Conservation (phyloP, 2,888 invertebrate species). For the Alentia gelatinosa region DNA sequence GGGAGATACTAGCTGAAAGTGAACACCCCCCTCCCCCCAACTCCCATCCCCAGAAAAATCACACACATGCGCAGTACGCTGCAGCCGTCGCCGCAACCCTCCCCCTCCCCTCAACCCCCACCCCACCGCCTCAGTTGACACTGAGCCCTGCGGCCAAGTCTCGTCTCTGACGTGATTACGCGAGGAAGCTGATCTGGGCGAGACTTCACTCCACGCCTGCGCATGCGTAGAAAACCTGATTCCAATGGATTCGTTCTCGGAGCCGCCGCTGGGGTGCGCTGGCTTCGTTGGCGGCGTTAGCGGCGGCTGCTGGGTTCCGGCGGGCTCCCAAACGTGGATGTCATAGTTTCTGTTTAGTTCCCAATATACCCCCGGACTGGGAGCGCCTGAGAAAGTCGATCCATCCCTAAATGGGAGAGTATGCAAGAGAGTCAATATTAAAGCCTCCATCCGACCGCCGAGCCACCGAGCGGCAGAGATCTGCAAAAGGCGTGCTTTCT, state of each 20-base stretch:
- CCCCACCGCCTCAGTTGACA: background rate
- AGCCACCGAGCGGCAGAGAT: background rate
- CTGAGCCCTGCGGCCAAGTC: background rate
- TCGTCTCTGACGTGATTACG: background rate
- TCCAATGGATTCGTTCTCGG: background rate
- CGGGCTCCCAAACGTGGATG: background rate
- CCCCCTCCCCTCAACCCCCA: background rate
- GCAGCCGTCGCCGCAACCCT: too few species aligned
- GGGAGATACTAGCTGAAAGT: too few species aligned
- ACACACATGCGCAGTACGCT: too few species aligned
- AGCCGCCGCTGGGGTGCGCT: background rate
- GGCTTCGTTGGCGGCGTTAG: background rate
- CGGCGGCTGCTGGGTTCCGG: background rate
- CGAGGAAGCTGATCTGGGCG: background rate
- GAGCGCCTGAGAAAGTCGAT: background rate
- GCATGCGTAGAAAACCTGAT: background rate
- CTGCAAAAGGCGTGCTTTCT: background rate
- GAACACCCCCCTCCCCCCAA: too few species aligned
- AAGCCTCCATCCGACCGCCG: background rate
- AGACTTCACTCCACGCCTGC: background rate
- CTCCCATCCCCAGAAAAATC: too few species aligned
- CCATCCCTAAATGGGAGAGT: background rate
- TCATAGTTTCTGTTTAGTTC: too few species aligned
- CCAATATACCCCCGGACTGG: too few species aligned
- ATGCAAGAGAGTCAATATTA: background rate